These are phyloP conservation scores for Thecophora atra DNA, from an alignment of 2,888 invertebrate genomes.

Conservation along the genomic window DNA sequence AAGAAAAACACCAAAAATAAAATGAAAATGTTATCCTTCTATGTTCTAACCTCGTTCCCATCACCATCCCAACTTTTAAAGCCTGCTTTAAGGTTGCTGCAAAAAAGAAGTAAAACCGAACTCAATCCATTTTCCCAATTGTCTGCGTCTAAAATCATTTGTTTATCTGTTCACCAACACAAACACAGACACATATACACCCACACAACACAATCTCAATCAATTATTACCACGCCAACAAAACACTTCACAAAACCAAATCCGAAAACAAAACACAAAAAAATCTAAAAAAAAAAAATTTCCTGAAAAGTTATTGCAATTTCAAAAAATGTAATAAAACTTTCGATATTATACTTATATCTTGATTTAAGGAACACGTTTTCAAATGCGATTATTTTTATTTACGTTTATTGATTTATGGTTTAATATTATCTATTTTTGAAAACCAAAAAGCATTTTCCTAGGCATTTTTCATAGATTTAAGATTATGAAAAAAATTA, in stretches of 20 bases:
- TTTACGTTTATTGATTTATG: too few relatives aligned
- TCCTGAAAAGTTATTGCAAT: neutral
- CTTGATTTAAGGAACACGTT: neutral
- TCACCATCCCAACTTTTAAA: constrained; percentile 52
- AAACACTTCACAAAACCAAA: neutral
- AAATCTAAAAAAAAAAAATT: neutral
- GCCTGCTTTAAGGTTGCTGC: constrained; percentile 40
- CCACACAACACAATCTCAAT: neutral
- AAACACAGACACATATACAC: constrained; percentile 48
- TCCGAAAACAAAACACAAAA: neutral
- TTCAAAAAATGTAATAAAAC: neutral
- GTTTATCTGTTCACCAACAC: constrained; percentile 67
- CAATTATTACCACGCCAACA: neutral
- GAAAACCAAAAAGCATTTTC: too few relatives aligned
- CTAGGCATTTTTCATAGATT: too few relatives aligned
- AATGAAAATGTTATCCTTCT: constrained; percentile 54
- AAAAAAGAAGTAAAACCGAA: constrained; percentile 65
- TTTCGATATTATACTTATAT: neutral
- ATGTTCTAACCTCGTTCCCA: constrained; percentile 63
- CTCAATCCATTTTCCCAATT: constrained; percentile 72
- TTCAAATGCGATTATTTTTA: too few relatives aligned
- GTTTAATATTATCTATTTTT: too few relatives aligned
- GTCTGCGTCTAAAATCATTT: constrained; percentile 83
- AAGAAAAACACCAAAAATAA: constrained; percentile 39
- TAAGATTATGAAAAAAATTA: too few relatives aligned